Base-by-base conservation (phyloP, 2,113 vertebrate genomes). In the Oncorhynchus clarkii region DNA sequence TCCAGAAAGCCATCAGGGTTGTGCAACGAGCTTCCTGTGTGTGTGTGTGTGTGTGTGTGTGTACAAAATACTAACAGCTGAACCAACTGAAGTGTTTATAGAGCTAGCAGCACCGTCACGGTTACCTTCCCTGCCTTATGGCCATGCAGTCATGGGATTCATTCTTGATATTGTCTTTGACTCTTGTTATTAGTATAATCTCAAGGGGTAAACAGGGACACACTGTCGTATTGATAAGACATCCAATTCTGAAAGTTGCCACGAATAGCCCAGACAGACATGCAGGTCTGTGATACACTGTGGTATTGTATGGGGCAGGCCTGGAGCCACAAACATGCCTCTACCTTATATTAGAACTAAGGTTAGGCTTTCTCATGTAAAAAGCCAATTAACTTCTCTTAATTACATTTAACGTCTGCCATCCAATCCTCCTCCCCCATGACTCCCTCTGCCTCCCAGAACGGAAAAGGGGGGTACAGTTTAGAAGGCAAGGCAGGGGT, bases 361-460 rank as follows among this genome's bases (percentile, higher is more conserved):
- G 9, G 39, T 45, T 11, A 3, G 39, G 39, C 9, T 89, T 90
- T 91, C 88, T 88, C 87, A 81, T 90, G 85, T 85, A 91, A 88
- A 88, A 91, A 89, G 82, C 88, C 86, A 91, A 90, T 92, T 89
- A 89, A 90, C 85, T 83, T 77, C 72, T 54, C 39, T 87, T 92
- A 90, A 93, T 91, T 90, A 89, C 86, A 88, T 85, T 84, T 77
- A 71, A 82, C 72, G 79, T 78, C 31, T 79, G 68, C 75, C 77
- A 77, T 81, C 34, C 68, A 72, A 79, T 85, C 85, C 65, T 84
- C 86, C 80, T 77, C 83, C 85, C 39, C 81, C 81, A 82, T 86
- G 76, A 85, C 80, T 77, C 86, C 71, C 39, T 11, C 9, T 8
- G 8, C 39, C 39, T 39, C 39, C 20, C 9, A 48, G n/a, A 48